Conservation (phyloP, 2,113 vertebrate genomes). For the Chauna torquata region DNA sequence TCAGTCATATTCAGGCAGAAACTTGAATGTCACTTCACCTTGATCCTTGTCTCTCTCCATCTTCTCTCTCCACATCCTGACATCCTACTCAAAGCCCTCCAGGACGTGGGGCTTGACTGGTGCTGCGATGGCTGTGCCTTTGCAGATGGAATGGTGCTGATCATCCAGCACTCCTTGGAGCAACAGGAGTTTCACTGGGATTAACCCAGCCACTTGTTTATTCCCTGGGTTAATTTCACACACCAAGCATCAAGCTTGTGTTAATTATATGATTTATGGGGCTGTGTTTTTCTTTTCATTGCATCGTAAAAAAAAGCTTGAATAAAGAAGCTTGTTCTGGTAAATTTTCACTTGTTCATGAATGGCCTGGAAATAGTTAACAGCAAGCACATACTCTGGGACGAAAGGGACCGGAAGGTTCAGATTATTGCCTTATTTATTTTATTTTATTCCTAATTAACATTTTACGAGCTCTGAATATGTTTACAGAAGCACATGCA, state of each 20-base stretch:
- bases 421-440: conserved; percentile 43
- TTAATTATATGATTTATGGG: conserved; percentile 63
- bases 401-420: conserved; percentile 22
- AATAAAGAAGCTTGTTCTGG: conserved; percentile 41
- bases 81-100: neutral
- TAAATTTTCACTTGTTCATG: conserved; percentile 46
- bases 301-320: conserved; percentile 31
- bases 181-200: neutral
- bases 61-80: neutral
- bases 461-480: conserved; percentile 57
- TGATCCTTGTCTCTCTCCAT: neutral
- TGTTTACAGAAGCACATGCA: conserved; percentile 45
- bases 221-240: conserved; percentile 63
- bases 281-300: conserved; percentile 45
- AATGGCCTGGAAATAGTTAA: conserved; percentile 39
- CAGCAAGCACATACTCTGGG: neutral
- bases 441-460: conserved; percentile 72
- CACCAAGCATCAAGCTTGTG: conserved; percentile 39
- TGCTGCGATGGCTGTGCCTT: rapidly evolving
- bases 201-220: conserved; percentile 60
- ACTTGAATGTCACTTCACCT: neutral
- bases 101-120: rapidly evolving
- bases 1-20: neutral
- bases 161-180: neutral
- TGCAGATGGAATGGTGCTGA: neutral